Percentiles rank a stretch among this genome's conserved stretches.
phyloP scores from a whole-genome alignment of 37 sponge, comb jelly and placozoan species.

The Oscarella lobularis region DNA sequence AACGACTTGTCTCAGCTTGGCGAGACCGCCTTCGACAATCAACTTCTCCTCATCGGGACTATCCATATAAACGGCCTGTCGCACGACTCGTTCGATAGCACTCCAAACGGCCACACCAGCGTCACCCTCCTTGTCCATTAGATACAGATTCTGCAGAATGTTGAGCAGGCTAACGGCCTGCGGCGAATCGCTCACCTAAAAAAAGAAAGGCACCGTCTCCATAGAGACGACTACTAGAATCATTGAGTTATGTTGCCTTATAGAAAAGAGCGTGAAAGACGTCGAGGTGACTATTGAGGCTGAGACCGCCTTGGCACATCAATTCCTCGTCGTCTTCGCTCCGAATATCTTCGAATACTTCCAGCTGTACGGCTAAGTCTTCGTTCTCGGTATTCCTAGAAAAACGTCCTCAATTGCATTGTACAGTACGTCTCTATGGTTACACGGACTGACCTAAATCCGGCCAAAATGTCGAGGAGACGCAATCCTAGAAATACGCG shows the following conservation, averaged over 20 bases:
- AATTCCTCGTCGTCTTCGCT: background rate
- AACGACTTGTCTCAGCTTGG: too few relatives aligned
- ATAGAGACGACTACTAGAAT: background rate
- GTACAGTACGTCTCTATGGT: too few relatives aligned
- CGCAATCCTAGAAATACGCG: too few relatives aligned
- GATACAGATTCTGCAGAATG: background rate
- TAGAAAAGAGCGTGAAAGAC: background rate
- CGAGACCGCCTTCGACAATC: slow-evolving; percentile 8
- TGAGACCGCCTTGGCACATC: background rate
- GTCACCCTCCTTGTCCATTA: background rate
- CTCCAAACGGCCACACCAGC: background rate
- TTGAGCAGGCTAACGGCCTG: background rate
- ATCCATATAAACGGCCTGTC: background rate
- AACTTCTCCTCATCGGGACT: background rate
- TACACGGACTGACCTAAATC: too few relatives aligned
- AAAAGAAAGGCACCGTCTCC: background rate
- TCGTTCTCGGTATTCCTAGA: background rate
- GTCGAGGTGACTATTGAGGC: background rate
- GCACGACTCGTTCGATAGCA: background rate
- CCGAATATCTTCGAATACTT: background rate
- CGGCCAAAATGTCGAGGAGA: too few relatives aligned
- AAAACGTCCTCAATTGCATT: too few relatives aligned
- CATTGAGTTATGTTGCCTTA: background rate
- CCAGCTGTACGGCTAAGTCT: background rate
- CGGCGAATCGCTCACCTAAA: background rate